A percentile compares a stretch with the other conserved stretches of the same genome.
phyloP scores from a whole-genome alignment of 1,140 invertebrate species.

The Aethina tumida region DNA sequence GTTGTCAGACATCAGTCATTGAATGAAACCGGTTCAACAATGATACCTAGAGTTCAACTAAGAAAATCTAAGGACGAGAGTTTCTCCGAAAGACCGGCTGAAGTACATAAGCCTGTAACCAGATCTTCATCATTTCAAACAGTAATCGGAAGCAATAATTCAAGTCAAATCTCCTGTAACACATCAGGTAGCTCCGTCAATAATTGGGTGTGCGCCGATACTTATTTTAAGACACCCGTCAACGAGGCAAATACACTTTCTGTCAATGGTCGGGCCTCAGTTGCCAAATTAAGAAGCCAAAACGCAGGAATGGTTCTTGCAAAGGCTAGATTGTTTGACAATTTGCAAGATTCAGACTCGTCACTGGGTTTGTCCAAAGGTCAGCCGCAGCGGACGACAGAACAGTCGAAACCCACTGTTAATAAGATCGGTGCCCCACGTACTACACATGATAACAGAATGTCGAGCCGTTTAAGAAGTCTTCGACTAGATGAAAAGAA shows the following conservation, averaged over 20 bases:
- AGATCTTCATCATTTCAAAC: too few species aligned
- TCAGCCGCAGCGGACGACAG: slow-evolving; percentile 2
- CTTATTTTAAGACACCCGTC: slow-evolving; percentile 19
- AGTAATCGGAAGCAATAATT: too few species aligned
- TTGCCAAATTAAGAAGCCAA: slow-evolving; percentile 49
- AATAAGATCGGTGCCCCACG: slow-evolving; percentile 13
- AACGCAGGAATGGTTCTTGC: slow-evolving; percentile 60
- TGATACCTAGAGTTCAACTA: slow-evolving; percentile 9
- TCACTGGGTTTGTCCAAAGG: slow-evolving; percentile 5
- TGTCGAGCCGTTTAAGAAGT: slow-evolving; percentile 19
- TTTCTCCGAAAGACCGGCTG: too few species aligned
- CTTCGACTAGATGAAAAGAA: slow-evolving; percentile 24
- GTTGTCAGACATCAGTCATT: slow-evolving; percentile 31
- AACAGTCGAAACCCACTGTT: slow-evolving; percentile 1
- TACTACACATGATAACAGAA: slow-evolving; percentile 5
- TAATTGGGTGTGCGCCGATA: slow-evolving; percentile 26
- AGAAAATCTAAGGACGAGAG: too few species aligned
- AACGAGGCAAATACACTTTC: slow-evolving; percentile 4
- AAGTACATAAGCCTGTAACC: too few species aligned
- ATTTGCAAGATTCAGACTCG: slow-evolving; percentile 31
- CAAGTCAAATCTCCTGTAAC: too few species aligned
- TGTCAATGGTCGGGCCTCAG: slow-evolving; percentile 40
- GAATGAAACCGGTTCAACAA: slow-evolving; percentile 15
- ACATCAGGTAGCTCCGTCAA: slow-evolving; percentile 13
- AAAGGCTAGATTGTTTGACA: slow-evolving; percentile 54